Conservation (phyloP, 2,888 invertebrate species). For the Leptopilina syphax region DNA sequence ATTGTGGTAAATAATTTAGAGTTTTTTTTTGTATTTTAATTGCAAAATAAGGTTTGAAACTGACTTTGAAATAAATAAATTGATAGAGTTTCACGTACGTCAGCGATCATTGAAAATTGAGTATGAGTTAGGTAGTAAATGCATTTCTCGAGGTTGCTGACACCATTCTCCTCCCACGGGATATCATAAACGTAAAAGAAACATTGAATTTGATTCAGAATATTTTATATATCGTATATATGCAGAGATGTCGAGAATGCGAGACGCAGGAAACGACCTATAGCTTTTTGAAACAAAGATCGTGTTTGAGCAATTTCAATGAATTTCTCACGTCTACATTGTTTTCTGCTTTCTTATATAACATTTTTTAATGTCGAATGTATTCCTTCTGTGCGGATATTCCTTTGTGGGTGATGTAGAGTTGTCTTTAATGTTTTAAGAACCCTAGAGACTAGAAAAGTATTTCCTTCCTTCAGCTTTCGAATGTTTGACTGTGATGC, state of each 20-base stretch:
- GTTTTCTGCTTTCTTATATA: too few relatives aligned
- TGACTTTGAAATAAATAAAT: conserved; percentile 52
- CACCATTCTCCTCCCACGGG: conserved; percentile 83
- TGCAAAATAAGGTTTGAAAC: too few relatives aligned
- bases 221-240: conserved; percentile 76
- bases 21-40: too few relatives aligned
- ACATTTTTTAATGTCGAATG: too few relatives aligned
- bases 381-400: too few relatives aligned
- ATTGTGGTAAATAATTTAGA: too few relatives aligned
- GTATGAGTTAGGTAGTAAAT: conserved; percentile 84
- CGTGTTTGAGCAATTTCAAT: background rate
- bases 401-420: too few relatives aligned
- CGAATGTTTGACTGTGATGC: too few relatives aligned
- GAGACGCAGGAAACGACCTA: conserved; percentile 78
- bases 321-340: too few relatives aligned
- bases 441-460: too few relatives aligned
- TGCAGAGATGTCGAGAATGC: conserved; percentile 85
- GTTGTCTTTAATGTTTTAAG: too few relatives aligned
- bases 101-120: conserved; percentile 79
- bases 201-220: conserved; percentile 79
- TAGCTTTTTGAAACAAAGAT: conserved; percentile 66
- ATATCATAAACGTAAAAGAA: conserved; percentile 83
- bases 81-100: conserved; percentile 80
- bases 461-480: too few relatives aligned
- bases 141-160: conserved; percentile 87